These are phyloP conservation scores for Sandelia bainsii DNA, from an alignment of 2,797 vertebrate species.

Conservation along the genomic window DNA sequence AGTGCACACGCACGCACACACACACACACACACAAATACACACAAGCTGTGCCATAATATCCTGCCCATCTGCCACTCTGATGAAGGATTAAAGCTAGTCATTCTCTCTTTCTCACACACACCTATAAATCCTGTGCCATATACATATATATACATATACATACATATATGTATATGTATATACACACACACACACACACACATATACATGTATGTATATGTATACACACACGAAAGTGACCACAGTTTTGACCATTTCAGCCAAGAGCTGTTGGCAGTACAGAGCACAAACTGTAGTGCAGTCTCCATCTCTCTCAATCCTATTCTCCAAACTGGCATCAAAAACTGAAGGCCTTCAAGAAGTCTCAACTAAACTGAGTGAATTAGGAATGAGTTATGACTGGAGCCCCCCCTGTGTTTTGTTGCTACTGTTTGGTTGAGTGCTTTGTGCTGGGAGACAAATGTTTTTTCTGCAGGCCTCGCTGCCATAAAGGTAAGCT, in stretches of 20 bases:
- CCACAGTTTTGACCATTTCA: neutral
- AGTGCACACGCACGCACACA: constrained; percentile 5
- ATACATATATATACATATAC: too few relatives aligned
- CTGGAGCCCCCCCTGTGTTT: neutral
- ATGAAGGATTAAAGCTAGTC: constrained; percentile 29
- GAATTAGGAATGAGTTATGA: neutral
- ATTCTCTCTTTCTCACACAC: constrained; percentile 8
- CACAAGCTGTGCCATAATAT: constrained; percentile 8
- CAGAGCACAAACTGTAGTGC: neutral
- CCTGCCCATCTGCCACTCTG: constrained; percentile 37
- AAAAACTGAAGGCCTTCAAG: neutral
- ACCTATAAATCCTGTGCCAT: neutral
- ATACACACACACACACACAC: constrained; percentile 1
- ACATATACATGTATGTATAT: too few relatives aligned
- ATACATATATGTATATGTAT: too few relatives aligned
- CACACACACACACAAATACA: constrained; percentile 6
- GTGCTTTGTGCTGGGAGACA: constrained; percentile 13
- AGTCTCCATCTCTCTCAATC: neutral
- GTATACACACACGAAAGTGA: neutral
- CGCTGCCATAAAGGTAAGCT: constrained; percentile 55
- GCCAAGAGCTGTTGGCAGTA: neutral
- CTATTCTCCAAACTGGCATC: neutral
- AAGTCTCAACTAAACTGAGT: neutral
- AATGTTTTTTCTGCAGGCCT: constrained; percentile 25
- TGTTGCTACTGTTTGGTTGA: constrained; percentile 4